Base-by-base conservation (phyloP, 2,113 vertebrate species). In the Lepisosteus osseus region DNA sequence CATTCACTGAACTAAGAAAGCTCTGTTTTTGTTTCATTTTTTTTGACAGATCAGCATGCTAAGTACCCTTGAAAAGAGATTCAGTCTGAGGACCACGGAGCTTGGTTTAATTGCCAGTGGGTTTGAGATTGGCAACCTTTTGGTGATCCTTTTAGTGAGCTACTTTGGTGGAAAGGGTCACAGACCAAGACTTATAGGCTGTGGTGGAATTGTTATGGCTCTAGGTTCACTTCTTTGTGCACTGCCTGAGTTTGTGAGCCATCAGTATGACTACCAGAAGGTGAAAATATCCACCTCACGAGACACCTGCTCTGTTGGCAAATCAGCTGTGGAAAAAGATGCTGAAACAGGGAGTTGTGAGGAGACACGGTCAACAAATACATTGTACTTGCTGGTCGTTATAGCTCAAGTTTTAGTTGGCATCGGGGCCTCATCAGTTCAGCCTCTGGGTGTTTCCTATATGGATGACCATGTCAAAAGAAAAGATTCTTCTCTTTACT, bases 111-210 rank as follows among this genome's bases (percentile, higher is more conserved):
- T 72, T 47, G 71, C 71, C 44, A 72, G 71, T 29, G 66, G 71
- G 42, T 72, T 72, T 67, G 71, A 72, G 55, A 67, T 72, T 17
- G 71, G 71, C 29, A 72, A 72, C 71, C 71, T 72, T 65, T 67
- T 72, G 65, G 66, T 72, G 63, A 67, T 72, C 57, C 66, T 72
- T n/a, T 29, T 72, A 65, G 71, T 72, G 56, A 72, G 71, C 71
- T 72, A 72, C 29, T 72, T 72, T 57, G 71, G 71, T 56, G 71
- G 71, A n/a, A 72, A 72, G n/a, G 71, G 71, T 59, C 71, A 72
- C 55, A 45, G 71, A 47, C 71, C 71, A 45, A 42, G 71, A 44
- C 55, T 72, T 55, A 72, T 72, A 44, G 71, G 71, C 2, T 72
- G 71, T 47, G 71, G 71, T 40, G 71, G 71, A n/a, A 72, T 72